Conservation (phyloP, 2,113 vertebrate genomes). For the Callospermophilus lateralis region DNA sequence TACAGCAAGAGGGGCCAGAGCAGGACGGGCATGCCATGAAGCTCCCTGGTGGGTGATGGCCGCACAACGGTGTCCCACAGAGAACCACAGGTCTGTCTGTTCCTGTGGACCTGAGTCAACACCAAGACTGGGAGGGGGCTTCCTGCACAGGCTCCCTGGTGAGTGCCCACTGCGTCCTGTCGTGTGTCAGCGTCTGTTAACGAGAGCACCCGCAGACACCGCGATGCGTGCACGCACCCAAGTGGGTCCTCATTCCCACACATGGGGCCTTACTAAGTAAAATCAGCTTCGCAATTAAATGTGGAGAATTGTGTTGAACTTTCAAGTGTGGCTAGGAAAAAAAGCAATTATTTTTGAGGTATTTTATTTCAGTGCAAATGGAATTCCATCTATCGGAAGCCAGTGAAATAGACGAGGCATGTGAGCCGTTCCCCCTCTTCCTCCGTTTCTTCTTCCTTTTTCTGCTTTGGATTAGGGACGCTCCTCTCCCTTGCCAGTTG, state of each 20-base stretch:
- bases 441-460: neutral
- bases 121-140: constrained; percentile 82
- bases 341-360: constrained; percentile 93
- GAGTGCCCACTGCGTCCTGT: constrained; percentile 86
- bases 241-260: constrained; percentile 91
- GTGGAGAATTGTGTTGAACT: constrained; percentile 96
- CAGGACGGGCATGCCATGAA: constrained; percentile 79
- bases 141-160: constrained; percentile 86
- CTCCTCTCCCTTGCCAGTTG: constrained; percentile 89
- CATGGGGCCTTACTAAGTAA: constrained; percentile 91
- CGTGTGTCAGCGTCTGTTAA: constrained; percentile 88
- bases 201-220: constrained; percentile 89
- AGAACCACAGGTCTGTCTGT: constrained; percentile 83
- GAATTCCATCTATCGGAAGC: constrained; percentile 90
- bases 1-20: constrained; percentile 78
- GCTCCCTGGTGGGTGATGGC: constrained; percentile 82
- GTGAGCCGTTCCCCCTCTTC: constrained; percentile 75
- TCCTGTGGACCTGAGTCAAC: constrained; percentile 79
- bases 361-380: constrained; percentile 95
- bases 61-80: constrained; percentile 82
- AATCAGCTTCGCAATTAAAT: constrained; percentile 98
- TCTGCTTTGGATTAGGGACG: constrained; percentile 86
- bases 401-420: constrained; percentile 79
- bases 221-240: constrained; percentile 88
- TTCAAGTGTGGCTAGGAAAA: constrained; percentile 90